Percentiles rank a stretch among this genome's conserved stretches.
phyloP scores from a whole-genome alignment of 2,797 vertebrate genomes.

The Agapornis canus region DNA sequence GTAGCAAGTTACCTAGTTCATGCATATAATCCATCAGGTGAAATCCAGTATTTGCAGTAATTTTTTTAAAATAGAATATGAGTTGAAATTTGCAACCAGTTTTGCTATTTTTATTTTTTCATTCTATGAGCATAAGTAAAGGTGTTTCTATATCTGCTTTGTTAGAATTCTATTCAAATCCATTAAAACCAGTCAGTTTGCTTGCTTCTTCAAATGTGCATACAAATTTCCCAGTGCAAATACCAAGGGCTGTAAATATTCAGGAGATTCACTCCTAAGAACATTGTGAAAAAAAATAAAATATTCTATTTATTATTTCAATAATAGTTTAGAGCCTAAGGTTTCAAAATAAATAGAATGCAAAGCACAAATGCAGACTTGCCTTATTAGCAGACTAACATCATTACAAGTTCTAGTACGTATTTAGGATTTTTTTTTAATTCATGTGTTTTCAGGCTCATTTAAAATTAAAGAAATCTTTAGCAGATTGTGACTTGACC shows the following conservation, averaged over 20 bases:
- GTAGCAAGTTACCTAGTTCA: neutral
- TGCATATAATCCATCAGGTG: neutral
- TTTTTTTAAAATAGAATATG: neutral
- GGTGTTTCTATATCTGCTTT: neutral
- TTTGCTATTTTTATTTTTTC: neutral
- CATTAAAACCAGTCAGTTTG: neutral
- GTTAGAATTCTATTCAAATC: neutral
- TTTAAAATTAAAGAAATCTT: conserved; percentile 2
- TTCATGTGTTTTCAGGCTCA: neutral
- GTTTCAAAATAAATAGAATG: neutral
- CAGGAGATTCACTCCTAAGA: neutral
- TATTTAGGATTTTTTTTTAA: neutral
- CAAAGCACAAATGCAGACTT: neutral
- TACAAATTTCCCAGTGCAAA: neutral
- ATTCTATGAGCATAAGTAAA: neutral
- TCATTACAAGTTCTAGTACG: neutral
- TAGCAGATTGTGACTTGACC: neutral
- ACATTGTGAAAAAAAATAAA: neutral
- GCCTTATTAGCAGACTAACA: neutral
- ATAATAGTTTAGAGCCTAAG: neutral
- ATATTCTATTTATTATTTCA: neutral
- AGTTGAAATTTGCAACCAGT: neutral
- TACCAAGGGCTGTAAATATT: neutral
- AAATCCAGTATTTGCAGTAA: neutral
- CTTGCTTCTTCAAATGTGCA: neutral